Conservation (phyloP, 2,888 invertebrate species). For the Dicycla oo region DNA sequence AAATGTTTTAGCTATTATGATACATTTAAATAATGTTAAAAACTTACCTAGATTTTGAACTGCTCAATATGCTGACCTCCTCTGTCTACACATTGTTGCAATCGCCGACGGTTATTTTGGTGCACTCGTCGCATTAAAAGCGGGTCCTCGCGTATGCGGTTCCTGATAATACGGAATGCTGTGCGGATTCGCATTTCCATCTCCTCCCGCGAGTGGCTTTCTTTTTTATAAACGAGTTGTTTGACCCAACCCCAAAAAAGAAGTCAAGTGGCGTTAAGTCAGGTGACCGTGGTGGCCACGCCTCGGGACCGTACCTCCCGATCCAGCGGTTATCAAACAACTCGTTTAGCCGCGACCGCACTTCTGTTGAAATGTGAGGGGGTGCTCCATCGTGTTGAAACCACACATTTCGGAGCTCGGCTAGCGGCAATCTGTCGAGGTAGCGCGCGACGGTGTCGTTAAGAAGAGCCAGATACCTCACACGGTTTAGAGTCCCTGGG, state of each 20-base stretch:
- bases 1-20: too few species aligned
- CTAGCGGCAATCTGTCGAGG: neutral
- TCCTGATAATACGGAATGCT: conserved; percentile 7
- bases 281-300: neutral
- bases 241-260: neutral
- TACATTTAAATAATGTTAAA: too few species aligned
- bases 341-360: conserved; percentile 6
- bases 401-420: conserved; percentile 5
- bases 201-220: conserved; percentile 11
- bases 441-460: neutral
- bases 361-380: conserved; percentile 11
- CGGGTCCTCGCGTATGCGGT: conserved; percentile 7
- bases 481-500: neutral
- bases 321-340: conserved; percentile 9
- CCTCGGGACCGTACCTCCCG: conserved; percentile 6
- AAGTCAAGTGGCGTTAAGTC: conserved; percentile 3
- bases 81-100: too few species aligned
- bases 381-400: conserved; percentile 6
- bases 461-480: too few species aligned
- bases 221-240: conserved; percentile 4
- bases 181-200: conserved; percentile 5
- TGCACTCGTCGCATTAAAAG: too few species aligned
- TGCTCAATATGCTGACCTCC: too few species aligned
- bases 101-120: too few species aligned
- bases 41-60: too few species aligned